Conservation (phyloP, 2,888 invertebrate species). For the Ypsolopha scabrella region DNA sequence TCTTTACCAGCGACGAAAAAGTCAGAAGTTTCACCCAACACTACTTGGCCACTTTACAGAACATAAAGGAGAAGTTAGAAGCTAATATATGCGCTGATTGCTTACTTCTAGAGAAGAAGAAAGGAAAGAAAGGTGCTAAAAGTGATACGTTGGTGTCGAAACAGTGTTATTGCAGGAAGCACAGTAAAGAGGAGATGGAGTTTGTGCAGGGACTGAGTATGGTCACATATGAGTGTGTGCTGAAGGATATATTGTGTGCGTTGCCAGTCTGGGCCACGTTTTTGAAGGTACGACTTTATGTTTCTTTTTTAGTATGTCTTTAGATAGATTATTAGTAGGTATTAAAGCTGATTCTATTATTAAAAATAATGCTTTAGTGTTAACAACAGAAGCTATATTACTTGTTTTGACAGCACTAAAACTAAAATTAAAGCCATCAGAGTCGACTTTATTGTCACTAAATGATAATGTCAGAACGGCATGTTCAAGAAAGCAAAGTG, state of each 20-base stretch:
- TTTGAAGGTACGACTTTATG: constrained; percentile 65
- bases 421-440: too few relatives aligned
- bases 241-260: constrained; percentile 82
- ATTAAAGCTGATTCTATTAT: too few relatives aligned
- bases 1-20: constrained; percentile 80
- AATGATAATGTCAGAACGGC: too few relatives aligned
- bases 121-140: constrained; percentile 23
- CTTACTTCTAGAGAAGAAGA: constrained; percentile 12
- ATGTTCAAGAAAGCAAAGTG: too few relatives aligned
- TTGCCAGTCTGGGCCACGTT: constrained; percentile 79
- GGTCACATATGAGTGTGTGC: constrained; percentile 83
- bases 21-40: constrained; percentile 78
- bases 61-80: constrained; percentile 8
- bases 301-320: not conserved
- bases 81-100: constrained; percentile 20
- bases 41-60: constrained; percentile 58
- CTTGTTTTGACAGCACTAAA: too few relatives aligned
- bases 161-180: constrained; percentile 36
- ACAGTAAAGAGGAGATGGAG: constrained; percentile 52
- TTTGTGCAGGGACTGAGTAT: constrained; percentile 73
- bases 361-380: too few relatives aligned
- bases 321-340: too few relatives aligned
- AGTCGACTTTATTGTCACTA: too few relatives aligned
- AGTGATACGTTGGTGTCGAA: constrained; percentile 24
- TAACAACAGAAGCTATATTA: too few relatives aligned